Evolutionary conservation across 64 coral and sea anemone species (phyloP).

Genomic region (Actinia equina): DNA sequence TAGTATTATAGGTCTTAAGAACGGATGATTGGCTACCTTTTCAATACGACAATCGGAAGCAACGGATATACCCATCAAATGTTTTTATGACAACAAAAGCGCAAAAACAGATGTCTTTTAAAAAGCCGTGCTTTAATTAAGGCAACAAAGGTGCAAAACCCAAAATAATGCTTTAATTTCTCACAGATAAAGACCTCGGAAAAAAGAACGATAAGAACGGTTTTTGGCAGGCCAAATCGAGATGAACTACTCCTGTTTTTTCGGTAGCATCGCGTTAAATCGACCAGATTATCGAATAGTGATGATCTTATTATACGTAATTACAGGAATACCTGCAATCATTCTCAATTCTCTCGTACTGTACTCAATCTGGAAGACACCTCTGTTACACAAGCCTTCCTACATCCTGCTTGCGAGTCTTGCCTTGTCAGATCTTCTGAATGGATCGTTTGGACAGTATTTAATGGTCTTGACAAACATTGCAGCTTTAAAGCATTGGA

Average conservation of each 20-base stretch:
- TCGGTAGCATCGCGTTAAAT: neutral
- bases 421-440: neutral
- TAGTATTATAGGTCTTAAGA: no score
- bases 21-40: no score
- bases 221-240: neutral
- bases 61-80: no score
- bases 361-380: slow-evolving; percentile 11
- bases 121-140: no score
- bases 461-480: neutral
- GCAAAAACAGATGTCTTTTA: no score
- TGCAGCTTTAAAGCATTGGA: neutral
- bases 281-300: neutral
- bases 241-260: neutral
- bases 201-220: no score
- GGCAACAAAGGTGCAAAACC: no score
- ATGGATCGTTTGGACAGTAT: neutral
- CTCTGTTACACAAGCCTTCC: slow-evolving; percentile 6
- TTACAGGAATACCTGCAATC: neutral
- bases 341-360: slow-evolving; percentile 2
- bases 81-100: no score
- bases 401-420: neutral
- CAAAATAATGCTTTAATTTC: no score
- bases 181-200: no score
- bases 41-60: no score
- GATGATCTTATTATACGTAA: neutral